These are phyloP conservation scores for Crocallis elinguaria DNA, from an alignment of 2,888 invertebrate species.

Conservation along the genomic window DNA sequence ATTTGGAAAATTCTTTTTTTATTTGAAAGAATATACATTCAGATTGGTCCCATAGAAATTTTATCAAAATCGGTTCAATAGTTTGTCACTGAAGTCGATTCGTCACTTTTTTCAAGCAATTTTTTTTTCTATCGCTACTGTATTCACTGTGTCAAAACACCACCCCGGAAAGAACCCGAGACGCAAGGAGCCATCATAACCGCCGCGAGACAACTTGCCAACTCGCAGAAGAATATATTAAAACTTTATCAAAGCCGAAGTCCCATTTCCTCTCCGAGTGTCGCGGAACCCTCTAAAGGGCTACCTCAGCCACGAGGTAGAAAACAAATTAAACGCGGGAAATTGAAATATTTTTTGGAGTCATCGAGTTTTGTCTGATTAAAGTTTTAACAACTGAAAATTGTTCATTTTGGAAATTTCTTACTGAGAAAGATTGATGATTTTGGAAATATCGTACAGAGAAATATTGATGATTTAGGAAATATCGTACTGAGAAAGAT, in stretches of 20 bases:
- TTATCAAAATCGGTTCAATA: too few relatives aligned
- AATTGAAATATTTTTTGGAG: slow-evolving; percentile 39
- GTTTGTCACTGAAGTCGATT: too few relatives aligned
- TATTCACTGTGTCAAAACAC: slow-evolving; percentile 8
- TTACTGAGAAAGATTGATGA: not conserved
- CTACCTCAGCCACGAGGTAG: slow-evolving; percentile 41
- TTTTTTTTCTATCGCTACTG: not conserved
- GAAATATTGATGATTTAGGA: not conserved
- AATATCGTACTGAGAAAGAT: not conserved
- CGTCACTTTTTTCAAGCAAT: too few relatives aligned
- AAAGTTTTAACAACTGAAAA: not conserved
- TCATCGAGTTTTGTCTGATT: slow-evolving; percentile 15
- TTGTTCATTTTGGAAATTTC: not conserved
- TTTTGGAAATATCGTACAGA: not conserved
- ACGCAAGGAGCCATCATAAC: slow-evolving; percentile 71
- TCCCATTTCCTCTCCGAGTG: slow-evolving; percentile 68
- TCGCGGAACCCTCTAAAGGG: slow-evolving; percentile 33
- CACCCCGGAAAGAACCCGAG: slow-evolving; percentile 17
- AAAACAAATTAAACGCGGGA: slow-evolving; percentile 52
- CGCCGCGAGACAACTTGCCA: slow-evolving; percentile 68
- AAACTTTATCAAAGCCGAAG: slow-evolving; percentile 82
- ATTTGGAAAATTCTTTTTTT: too few relatives aligned
- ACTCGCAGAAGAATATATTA: slow-evolving; percentile 82
- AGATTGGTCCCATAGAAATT: too few relatives aligned
- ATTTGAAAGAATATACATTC: too few relatives aligned